Percentiles rank a stretch among this genome's conserved stretches.
Conservation (phyloP, 2,113 vertebrate species). For the Alethe diademata region DNA sequence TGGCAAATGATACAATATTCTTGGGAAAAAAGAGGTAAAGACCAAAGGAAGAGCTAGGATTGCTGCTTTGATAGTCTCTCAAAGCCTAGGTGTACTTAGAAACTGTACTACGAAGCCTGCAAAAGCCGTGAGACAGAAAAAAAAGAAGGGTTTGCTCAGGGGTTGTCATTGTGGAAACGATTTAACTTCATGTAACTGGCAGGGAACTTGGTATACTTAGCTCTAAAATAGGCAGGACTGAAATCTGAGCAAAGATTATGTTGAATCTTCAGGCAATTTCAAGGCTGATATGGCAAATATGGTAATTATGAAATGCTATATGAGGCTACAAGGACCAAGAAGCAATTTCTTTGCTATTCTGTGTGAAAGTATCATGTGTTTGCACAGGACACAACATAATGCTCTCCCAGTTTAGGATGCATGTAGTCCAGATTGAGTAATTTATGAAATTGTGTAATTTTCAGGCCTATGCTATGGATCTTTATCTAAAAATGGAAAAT, state of each 20-base stretch:
- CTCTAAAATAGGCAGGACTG: background rate
- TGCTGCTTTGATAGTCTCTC: background rate
- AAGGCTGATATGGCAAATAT: background rate
- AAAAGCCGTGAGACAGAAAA: background rate
- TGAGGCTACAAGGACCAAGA: background rate
- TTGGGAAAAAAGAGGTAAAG: background rate
- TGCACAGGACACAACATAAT: background rate
- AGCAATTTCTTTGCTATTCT: background rate
- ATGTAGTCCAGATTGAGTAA: background rate
- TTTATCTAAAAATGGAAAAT: background rate
- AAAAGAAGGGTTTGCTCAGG: background rate
- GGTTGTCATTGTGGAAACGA: background rate
- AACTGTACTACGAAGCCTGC: background rate
- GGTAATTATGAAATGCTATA: background rate
- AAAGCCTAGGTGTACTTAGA: background rate
- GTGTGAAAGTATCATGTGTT: background rate
- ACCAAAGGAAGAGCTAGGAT: background rate
- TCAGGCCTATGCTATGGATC: background rate
- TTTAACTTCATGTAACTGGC: background rate
- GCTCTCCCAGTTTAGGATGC: background rate
- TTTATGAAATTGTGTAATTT: background rate
- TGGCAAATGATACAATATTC: background rate
- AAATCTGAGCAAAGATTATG: background rate
- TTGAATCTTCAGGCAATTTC: background rate
- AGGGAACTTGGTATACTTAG: background rate